Percentiles rank a stretch among this genome's conserved stretches.
Evolutionary conservation across 2,888 invertebrate species (phyloP).

Genomic region (Augochlorella aurata): DNA sequence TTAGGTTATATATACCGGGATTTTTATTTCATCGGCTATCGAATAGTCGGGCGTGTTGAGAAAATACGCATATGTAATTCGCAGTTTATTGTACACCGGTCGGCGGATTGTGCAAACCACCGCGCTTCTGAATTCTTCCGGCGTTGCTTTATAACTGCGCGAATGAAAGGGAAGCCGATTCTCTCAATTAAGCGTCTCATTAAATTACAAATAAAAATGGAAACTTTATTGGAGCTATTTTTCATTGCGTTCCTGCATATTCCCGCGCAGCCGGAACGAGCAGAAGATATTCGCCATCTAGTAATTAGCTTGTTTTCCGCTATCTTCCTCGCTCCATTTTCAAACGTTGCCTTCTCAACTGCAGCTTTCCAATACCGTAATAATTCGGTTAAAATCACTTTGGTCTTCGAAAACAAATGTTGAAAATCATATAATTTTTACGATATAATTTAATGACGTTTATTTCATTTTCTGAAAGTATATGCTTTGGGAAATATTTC

Average conservation of each 20-base stretch:
- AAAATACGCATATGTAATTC: neutral
- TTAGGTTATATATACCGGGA: neutral
- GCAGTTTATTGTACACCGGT: neutral
- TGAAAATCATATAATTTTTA: neutral
- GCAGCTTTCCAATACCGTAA: neutral
- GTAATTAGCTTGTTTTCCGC: neutral
- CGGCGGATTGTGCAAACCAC: neutral
- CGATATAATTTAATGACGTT: too few species aligned
- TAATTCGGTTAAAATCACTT: neutral
- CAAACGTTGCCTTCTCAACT: neutral
- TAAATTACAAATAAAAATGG: slow-evolving; percentile 1
- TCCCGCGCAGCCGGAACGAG: neutral
- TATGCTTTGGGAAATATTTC: too few species aligned
- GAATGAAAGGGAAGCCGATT: slow-evolving; percentile 3
- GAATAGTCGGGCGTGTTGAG: neutral
- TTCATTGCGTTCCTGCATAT: neutral
- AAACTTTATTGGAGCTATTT: neutral
- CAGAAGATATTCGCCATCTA: neutral
- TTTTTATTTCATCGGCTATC: neutral
- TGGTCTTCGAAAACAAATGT: neutral
- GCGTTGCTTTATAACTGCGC: neutral
- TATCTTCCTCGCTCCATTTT: neutral
- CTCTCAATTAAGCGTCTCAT: slow-evolving; percentile 5
- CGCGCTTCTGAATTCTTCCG: neutral
- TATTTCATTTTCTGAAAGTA: too few species aligned